These are phyloP conservation scores for Cervus canadensis DNA, from an alignment of 2,113 vertebrate species.

Conservation along the genomic window DNA sequence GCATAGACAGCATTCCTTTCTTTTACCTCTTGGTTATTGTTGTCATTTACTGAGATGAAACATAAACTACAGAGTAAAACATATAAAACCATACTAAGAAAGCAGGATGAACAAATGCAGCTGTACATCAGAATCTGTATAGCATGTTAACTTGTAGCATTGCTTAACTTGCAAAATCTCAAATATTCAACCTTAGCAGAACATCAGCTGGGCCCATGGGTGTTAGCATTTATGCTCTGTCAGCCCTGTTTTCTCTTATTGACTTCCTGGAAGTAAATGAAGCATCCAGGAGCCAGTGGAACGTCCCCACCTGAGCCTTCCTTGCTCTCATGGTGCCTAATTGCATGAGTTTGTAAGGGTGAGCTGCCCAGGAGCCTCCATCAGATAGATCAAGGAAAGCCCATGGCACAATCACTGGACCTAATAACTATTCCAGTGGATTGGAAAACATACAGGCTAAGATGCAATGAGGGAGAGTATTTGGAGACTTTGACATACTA, in stretches of 20 bases:
- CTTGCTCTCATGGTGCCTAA: neutral
- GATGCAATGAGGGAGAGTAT: neutral
- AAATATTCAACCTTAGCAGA: neutral
- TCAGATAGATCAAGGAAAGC: neutral
- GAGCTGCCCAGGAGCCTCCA: neutral
- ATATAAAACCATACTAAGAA: neutral
- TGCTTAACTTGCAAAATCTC: neutral
- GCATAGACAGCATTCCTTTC: neutral
- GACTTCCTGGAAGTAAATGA: neutral
- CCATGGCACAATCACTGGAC: neutral
- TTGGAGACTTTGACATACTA: neutral
- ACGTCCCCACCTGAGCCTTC: neutral
- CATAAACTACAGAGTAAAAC: neutral
- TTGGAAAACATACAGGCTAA: neutral
- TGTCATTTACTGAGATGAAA: neutral
- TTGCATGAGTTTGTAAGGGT: neutral
- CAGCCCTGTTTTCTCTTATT: neutral
- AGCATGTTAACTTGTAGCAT: neutral
- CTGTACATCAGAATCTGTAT: neutral
- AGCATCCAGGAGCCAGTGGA: neutral
- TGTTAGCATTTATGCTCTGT: neutral
- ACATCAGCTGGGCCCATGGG: neutral
- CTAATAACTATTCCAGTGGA: neutral
- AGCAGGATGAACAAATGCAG: neutral
- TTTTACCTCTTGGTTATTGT: neutral